Evolutionary conservation across 64 coral and sea anemone species (phyloP), one percentile per base, ranked within the genome.

Genomic region (Dendronephthya gigantea): DNA sequence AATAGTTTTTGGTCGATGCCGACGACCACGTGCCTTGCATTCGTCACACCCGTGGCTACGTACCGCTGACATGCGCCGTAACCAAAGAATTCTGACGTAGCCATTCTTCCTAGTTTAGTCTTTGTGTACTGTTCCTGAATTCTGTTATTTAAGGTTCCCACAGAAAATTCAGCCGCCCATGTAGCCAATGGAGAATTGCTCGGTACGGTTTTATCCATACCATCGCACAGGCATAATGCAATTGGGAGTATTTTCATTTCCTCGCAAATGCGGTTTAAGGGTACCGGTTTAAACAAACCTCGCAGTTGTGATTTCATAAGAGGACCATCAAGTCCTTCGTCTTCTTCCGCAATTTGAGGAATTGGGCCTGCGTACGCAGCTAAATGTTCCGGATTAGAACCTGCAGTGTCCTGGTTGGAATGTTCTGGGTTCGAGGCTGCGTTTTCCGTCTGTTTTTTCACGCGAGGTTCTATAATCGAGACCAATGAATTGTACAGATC

Each of bases 91-190:
- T 29, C 36, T 79, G 32, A 34, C 32, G 36, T 35, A 66, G 6
- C 72, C 19, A 29, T 34, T 19, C 9, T 33, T 79, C 36, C 72
- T 14, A 79, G 30, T 34, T 79, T 6, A 79, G 19, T 34, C 15
- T 29, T 35, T 31, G 84, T 84, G 47, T 93, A 93, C 68, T 98
- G 95, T 13, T 55, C 40, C 56, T 93, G 88, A 81, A 98, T 90
- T 68, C 86, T 88, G 7, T 93, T 91, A 55, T 98, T 98, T 11
- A 98, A 88, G 9, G 86, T 33, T 7, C 95, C 95, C 16, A 93
- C 40, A 9, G 95, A 92, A 55, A 90, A 86, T 36, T 98, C 92
- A 25, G 92, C 92, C 14, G 93, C 87, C 95, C 95, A 98, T 50
- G 84, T 50, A 0, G 92, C 92, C 1, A 81, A 86, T 9, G 74